A percentile compares a stretch with the other conserved stretches of the same genome.
phyloP scores from a whole-genome alignment of 2,113 vertebrate genomes.

The Albula glossodonta region DNA sequence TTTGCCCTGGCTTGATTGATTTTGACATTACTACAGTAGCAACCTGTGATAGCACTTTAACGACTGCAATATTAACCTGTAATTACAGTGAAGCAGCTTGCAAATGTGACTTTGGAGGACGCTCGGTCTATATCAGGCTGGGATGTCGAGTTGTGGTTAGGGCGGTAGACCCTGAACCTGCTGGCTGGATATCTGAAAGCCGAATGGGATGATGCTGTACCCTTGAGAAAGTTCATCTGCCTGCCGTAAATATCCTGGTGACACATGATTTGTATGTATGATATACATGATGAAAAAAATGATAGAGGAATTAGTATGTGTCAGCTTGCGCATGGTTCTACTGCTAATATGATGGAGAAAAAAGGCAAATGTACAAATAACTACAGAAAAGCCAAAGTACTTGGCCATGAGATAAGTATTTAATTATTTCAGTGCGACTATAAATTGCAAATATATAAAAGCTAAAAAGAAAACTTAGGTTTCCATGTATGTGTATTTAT shows the following conservation, averaged over 20 bases:
- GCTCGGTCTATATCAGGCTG: constrained; percentile 14
- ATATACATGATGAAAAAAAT: not conserved
- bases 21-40: constrained; percentile 33
- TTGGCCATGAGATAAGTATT: too few relatives aligned
- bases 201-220: not conserved
- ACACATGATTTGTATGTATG: not conserved
- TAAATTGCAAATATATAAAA: too few relatives aligned
- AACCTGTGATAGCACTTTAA: constrained; percentile 31
- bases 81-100: constrained; percentile 23
- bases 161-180: constrained; percentile 5
- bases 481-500: too few relatives aligned
- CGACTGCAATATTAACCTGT: constrained; percentile 26
- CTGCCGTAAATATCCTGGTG: not conserved
- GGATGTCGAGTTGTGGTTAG: not conserved
- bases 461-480: too few relatives aligned
- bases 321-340: too few relatives aligned
- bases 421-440: too few relatives aligned
- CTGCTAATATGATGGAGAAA: too few relatives aligned
- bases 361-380: too few relatives aligned
- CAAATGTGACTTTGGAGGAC: constrained; percentile 29
- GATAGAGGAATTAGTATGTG: not conserved
- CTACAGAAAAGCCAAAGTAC: too few relatives aligned
- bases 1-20: constrained; percentile 23
- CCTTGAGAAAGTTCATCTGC: not conserved
- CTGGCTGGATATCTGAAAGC: not conserved